Base-by-base conservation (phyloP, 2,797 vertebrate genomes). In the Amblyraja radiata region DNA sequence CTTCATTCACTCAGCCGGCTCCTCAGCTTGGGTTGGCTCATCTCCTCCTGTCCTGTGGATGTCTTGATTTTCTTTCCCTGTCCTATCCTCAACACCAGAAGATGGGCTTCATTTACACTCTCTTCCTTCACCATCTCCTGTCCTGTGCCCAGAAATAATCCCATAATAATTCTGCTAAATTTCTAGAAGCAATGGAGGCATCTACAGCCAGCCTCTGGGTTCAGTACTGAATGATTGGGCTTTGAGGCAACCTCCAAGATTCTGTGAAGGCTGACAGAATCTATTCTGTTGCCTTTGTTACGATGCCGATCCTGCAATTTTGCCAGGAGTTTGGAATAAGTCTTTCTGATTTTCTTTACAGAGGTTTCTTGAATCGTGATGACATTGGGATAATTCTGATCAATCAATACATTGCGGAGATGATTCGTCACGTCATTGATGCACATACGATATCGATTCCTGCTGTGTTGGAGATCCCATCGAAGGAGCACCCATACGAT, bases 301-400 rank as follows among this genome's bases (percentile, higher is more conserved):
- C 6, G 28, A 18, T 88, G 13, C 14, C 9, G 28, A 14, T 58
- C 28, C 63, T 61, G 5, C 14, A 32, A 32, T 39, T 32, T 16
- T 39, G 14, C 36, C n/a, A n/a, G 61, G n/a, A 32, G 76, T n/a
- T 78, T 2, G 23, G 71, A 88, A 32, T 88, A 13, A 88, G 21
- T n/a, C 21, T 88, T 68, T n/a, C 74, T 79, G 61, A 80, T 93
- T 13, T 91, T 0, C 63, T 76, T 94, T 58, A n/a, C 95, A 99
- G 98, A 97, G 97, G 98, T 94, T 99, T 99, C 95, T 94, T 99
- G 94, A 94, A 94, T 0, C 97, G 98, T 1, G 98, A 96, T 1
- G 98, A 99, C 95, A 98, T 99, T 10, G 98, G 98, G 58, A 99
- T 99, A 95, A 97, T 99, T 95, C 97, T 99, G 74, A 99, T 99